Evolutionary conservation across 1,140 invertebrate genomes (phyloP), one percentile per base, ranked within the genome.

Genomic region (Mylabris phalerata): DNA sequence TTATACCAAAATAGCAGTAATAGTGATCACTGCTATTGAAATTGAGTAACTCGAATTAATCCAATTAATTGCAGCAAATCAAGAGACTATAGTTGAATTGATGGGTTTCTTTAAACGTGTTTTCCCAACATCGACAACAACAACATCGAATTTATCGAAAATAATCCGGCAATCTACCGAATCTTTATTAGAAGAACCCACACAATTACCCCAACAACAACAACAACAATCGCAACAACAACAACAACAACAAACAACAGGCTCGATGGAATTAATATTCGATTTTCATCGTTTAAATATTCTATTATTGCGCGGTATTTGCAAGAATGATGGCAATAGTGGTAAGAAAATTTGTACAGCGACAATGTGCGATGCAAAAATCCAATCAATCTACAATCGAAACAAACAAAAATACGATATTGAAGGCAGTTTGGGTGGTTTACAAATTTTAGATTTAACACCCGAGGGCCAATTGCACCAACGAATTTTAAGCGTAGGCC

Each of bases 301-400:
- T 48, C 73, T 98, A 13, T 77, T 98, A 51, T 75, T 96, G 42
- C 78, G 92, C 57, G 88, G 90, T 5, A 82, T 90, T 0, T 32
- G 32, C 10, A 77, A 88, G 60, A 82, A 83, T 63, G 86, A 90
- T 60, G 78, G 75, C 59, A 73, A 86, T 26, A 77, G 85, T 32
- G 93, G 90, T 0, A 84, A 86, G 61, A 97, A 97, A 81, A 91
- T 98, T 61, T 93, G 91, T 32, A 97, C 93, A 1, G 90, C 92
- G 11, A 96, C 93, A 1, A 84, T 96, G 81, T 87, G 86, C 25
- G 89, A 91, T 69, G 93, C 93, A 1, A 86, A 88, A 72, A 91
- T 98, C 60, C 87, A 93, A 74, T 90, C 92, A n/a, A 87, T 87
- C 1, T 74, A 95, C 59, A 84, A 88, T 85, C 72, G 78, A 61